phyloP scores from a whole-genome alignment of 2,888 invertebrate genomes.

The Pantelozetes paolii region DNA sequence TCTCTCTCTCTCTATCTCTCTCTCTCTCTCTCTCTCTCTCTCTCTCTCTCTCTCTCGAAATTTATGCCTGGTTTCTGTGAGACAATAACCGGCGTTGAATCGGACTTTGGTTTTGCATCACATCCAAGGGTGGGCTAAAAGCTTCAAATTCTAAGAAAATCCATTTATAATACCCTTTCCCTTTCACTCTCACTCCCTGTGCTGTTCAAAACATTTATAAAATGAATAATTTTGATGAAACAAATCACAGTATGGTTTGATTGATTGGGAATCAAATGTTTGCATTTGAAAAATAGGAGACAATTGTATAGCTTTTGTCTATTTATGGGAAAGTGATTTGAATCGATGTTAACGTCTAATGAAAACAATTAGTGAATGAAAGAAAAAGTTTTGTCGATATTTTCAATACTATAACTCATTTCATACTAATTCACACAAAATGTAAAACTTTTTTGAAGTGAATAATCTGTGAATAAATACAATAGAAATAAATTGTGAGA shows the following conservation, averaged over 20 bases:
- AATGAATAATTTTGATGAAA: constrained; percentile 1
- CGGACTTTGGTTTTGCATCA: not conserved
- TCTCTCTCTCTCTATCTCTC: too few species aligned
- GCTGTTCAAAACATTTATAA: not conserved
- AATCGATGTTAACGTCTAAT: not conserved
- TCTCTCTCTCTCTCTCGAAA: too few species aligned
- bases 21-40: too few species aligned
- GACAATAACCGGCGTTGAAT: constrained; percentile 5
- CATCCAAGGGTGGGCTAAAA: not conserved
- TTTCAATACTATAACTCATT: not conserved
- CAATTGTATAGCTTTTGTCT: not conserved
- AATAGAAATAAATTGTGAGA: not conserved
- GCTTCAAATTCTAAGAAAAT: not conserved
- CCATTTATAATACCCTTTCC: not conserved
- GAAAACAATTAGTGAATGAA: not conserved
- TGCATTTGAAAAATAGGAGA: not conserved
- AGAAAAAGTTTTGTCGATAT: not conserved
- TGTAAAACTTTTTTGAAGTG: not conserved
- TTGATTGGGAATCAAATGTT: not conserved
- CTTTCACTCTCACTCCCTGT: not conserved
- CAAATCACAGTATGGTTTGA: not conserved
- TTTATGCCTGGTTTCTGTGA: too few species aligned
- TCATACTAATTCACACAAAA: not conserved
- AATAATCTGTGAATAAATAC: not conserved
- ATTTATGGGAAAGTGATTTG: not conserved